phyloP scores from a whole-genome alignment of 2,797 vertebrate species.

The Molothrus ater region DNA sequence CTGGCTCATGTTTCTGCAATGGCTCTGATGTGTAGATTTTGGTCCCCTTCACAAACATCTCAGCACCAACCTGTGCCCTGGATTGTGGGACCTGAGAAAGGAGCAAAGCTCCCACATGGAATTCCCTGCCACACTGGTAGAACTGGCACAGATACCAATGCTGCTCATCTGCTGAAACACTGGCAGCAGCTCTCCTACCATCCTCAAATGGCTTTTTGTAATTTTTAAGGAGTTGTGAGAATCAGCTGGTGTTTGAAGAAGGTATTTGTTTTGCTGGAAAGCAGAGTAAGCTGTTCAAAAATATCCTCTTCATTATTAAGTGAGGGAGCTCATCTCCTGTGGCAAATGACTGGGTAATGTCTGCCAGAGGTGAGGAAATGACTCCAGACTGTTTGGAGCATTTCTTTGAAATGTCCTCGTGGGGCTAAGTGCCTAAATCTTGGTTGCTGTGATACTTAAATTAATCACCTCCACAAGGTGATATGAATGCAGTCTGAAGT shows the following conservation, averaged over 20 bases:
- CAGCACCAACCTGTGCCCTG: background rate
- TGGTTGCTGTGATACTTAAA: background rate
- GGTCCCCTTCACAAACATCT: background rate
- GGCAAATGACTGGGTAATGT: background rate
- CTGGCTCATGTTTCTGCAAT: background rate
- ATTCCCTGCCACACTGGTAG: background rate
- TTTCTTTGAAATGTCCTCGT: background rate
- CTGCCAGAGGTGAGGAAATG: background rate
- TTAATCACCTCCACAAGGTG: background rate
- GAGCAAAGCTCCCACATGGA: background rate
- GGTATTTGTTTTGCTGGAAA: background rate
- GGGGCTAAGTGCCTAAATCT: background rate
- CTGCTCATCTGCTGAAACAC: background rate
- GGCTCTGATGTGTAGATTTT: background rate
- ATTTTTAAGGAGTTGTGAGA: background rate
- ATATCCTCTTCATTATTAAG: fast-evolving
- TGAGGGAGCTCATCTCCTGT: background rate
- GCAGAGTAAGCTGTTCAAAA: background rate
- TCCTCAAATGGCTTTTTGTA: background rate
- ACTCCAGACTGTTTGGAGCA: background rate
- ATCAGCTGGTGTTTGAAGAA: background rate
- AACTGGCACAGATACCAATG: background rate
- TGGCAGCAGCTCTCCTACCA: background rate
- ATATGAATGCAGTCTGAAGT: background rate
- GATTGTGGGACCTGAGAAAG: background rate